Percentiles rank a stretch among this genome's conserved stretches.
Conservation (phyloP, 2,797 vertebrate genomes). For the Ctenosaura bakeri region DNA sequence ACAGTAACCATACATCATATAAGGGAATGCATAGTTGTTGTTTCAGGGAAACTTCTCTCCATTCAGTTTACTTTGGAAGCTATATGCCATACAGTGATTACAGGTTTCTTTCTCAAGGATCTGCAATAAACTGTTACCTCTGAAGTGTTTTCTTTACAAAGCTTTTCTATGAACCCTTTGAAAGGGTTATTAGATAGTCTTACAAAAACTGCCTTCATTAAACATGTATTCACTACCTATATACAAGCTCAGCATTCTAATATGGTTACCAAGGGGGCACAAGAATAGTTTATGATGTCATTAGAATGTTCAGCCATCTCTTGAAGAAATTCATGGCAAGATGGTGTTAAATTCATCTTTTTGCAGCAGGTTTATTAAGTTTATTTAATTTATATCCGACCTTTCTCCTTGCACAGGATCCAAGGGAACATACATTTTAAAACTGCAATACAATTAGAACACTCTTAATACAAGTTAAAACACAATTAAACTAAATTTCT, state of each 20-base stretch:
- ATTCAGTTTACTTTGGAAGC: background rate
- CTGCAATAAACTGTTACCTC: conserved; percentile 29
- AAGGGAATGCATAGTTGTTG: background rate
- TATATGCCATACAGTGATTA: conserved; percentile 1
- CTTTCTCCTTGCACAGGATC: background rate
- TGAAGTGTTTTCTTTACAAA: conserved; percentile 34
- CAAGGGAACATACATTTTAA: background rate
- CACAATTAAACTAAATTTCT: background rate
- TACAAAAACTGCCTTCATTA: conserved; percentile 27
- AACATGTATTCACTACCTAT: conserved; percentile 17
- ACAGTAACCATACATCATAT: background rate
- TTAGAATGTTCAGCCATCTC: conserved; percentile 32
- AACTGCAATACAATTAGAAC: background rate
- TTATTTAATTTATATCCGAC: background rate
- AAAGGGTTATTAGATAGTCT: conserved; percentile 35
- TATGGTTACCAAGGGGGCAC: conserved; percentile 30
- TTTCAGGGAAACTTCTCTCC: too few relatives aligned
- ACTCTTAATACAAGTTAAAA: background rate
- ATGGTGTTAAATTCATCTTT: background rate
- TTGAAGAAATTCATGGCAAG: conserved; percentile 17
- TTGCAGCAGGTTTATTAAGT: background rate
- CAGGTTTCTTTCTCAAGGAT: conserved; percentile 5
- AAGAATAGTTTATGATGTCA: conserved; percentile 41
- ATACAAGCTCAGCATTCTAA: conserved; percentile 5
- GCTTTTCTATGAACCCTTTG: conserved; percentile 37